phyloP scores from a whole-genome alignment of 2,113 vertebrate genomes.

The Macheiramphus alcinus region DNA sequence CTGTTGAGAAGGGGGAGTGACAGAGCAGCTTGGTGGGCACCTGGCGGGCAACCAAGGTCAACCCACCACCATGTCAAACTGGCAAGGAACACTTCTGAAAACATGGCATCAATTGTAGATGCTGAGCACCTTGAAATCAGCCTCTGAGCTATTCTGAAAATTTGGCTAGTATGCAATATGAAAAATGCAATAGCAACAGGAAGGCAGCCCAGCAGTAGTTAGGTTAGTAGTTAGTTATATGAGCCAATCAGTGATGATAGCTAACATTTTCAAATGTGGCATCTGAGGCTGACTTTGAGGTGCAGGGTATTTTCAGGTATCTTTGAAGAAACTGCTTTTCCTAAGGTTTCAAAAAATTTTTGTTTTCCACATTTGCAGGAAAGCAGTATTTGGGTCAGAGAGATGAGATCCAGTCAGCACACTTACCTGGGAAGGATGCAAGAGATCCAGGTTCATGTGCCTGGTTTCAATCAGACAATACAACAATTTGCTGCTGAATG shows the following conservation, averaged over 20 bases:
- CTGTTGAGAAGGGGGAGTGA: background rate
- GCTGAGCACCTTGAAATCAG: background rate
- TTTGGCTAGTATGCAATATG: background rate
- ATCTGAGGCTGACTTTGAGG: background rate
- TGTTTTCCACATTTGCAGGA: background rate
- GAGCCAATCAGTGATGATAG: background rate
- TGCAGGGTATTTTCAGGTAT: background rate
- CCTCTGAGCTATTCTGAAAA: background rate
- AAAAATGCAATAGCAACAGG: background rate
- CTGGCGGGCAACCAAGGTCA: background rate
- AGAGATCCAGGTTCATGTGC: background rate
- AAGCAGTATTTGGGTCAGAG: background rate
- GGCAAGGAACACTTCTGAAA: background rate
- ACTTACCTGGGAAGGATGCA: background rate
- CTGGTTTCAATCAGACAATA: background rate
- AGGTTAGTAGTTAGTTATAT: background rate
- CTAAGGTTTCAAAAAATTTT: background rate
- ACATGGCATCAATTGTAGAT: background rate
- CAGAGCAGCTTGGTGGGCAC: background rate
- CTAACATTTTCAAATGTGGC: background rate
- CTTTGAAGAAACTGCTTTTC: background rate
- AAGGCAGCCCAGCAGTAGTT: background rate
- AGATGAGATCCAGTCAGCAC: background rate
- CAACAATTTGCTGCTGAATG: background rate
- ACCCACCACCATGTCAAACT: background rate